Evolutionary conservation across 2,113 vertebrate species (phyloP).

Genomic region (Cyprinodon brontotheroides): DNA sequence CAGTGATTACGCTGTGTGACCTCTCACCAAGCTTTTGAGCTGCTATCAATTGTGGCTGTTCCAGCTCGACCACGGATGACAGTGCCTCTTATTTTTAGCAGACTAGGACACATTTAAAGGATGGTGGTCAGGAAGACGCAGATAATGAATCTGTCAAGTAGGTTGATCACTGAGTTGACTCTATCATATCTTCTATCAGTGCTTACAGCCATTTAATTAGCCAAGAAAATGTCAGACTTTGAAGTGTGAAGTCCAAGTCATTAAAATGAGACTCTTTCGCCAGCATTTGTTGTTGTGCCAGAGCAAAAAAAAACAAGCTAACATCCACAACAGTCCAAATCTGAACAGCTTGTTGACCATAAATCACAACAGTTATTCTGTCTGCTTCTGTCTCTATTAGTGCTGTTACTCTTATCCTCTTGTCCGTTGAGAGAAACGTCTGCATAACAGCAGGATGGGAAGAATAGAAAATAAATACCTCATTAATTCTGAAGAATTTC

Average conservation of each 20-base stretch:
- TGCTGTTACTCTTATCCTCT: constrained; percentile 27
- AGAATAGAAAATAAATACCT: constrained; percentile 52
- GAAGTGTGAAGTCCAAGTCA: constrained; percentile 7
- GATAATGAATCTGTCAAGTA: constrained; percentile 59
- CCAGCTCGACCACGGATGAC: constrained; percentile 35
- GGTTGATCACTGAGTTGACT: constrained; percentile 31
- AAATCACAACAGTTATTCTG: constrained; percentile 48
- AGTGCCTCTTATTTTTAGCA: constrained; percentile 45
- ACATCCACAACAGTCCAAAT: constrained; percentile 22
- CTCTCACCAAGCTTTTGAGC: constrained; percentile 56
- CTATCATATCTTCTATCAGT: constrained; percentile 8
- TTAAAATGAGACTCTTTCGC: constrained; percentile 1
- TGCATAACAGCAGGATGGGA: constrained; percentile 47
- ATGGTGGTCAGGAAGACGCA: constrained; percentile 49
- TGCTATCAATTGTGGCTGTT: constrained; percentile 60
- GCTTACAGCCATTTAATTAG: constrained; percentile 19
- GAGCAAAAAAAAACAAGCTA: constrained; percentile 3
- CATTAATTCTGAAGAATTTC: constrained; percentile 55
- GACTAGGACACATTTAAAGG: constrained; percentile 40
- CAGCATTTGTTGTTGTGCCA: neutral
- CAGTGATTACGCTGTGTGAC: constrained; percentile 56
- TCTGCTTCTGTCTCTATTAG: constrained; percentile 8
- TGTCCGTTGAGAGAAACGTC: constrained; percentile 43
- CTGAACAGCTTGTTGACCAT: constrained; percentile 32
- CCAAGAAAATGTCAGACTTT: constrained; percentile 17